phyloP scores from a whole-genome alignment of 2,797 vertebrate genomes.

The Hemibagrus guttatus region DNA sequence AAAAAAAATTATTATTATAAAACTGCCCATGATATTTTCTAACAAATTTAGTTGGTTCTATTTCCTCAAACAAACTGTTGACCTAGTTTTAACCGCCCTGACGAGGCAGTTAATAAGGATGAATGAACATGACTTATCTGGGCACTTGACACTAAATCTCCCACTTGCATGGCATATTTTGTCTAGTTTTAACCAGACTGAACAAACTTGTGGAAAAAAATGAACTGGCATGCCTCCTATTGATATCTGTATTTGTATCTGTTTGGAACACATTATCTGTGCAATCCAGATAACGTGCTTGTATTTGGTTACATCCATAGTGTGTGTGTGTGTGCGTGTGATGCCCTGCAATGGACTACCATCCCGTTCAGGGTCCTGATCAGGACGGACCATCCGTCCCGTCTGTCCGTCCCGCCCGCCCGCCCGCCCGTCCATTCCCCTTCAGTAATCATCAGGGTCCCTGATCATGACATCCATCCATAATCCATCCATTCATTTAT shows the following conservation, averaged over 20 bases:
- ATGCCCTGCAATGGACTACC: background rate
- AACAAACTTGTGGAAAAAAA: background rate
- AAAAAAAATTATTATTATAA: background rate
- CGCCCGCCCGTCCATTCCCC: too few relatives aligned
- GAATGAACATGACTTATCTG: background rate
- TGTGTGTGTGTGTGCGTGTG: too few relatives aligned
- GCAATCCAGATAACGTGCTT: background rate
- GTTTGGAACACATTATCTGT: background rate
- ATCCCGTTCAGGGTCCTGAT: background rate
- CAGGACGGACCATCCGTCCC: too few relatives aligned
- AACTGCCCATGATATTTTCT: background rate
- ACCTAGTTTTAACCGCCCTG: too few relatives aligned
- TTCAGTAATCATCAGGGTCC: too few relatives aligned
- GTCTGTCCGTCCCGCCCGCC: too few relatives aligned
- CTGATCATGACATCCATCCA: too few relatives aligned
- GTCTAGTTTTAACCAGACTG: background rate
- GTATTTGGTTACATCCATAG: background rate
- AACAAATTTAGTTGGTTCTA: too few relatives aligned
- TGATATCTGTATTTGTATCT: background rate
- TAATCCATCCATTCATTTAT: too few relatives aligned
- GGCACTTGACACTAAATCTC: too few relatives aligned
- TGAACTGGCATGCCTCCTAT: background rate
- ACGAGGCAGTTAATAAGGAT: background rate
- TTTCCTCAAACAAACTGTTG: too few relatives aligned
- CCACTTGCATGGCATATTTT: background rate